Base-by-base conservation (phyloP, 2,888 invertebrate species). In the Ceratothoa steindachneri region DNA sequence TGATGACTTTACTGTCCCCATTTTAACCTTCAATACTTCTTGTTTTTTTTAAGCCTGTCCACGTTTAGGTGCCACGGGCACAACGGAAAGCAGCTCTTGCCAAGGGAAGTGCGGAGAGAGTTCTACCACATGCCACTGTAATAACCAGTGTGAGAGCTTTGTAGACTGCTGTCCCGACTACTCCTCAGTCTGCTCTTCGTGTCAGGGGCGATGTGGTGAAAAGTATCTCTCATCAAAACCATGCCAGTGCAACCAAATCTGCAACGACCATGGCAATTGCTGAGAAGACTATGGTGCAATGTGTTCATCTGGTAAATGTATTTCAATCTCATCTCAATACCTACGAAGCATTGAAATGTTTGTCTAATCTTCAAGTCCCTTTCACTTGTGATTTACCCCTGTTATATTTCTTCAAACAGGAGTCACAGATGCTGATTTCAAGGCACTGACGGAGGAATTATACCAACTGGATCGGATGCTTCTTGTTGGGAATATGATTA, bases 131-230 rank as follows among this genome's bases (percentile, higher is more conserved):
- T 76, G 76, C 41, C 73, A 73, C 52, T 76, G 76, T 53, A 76
- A 76, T 70, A n/a, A 29, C 15, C 1, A 22, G 24, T 76, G 76
- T 29, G 30, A 27, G n/a, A 30, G 27, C 30, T 76, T 24, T 31
- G 29, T 30, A 1, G 76, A 76, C 64, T 76, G 76, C 22, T 76
- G 76, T 30, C 41, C 41, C 30, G 76, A 76, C 67, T 76, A 73
- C 31, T n/a, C 27, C 9, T 27, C 27, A 1, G 51, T 76, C 1
- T 76, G 76, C 22, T 30, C 51, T 24, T 30, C 73, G 12, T 76
- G 76, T 27, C 19, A 69, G 9, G 73, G 64, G 30, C 67, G 76
- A 27, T 76, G 76, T n/a, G 76, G 73, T 2, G 76, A 76, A 27
- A 60, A 2, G 0, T 76, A 67, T 41, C 27, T 52, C 12, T 12